Conservation (phyloP, 2,113 vertebrate genomes). For the Brienomyrus brachyistius region DNA sequence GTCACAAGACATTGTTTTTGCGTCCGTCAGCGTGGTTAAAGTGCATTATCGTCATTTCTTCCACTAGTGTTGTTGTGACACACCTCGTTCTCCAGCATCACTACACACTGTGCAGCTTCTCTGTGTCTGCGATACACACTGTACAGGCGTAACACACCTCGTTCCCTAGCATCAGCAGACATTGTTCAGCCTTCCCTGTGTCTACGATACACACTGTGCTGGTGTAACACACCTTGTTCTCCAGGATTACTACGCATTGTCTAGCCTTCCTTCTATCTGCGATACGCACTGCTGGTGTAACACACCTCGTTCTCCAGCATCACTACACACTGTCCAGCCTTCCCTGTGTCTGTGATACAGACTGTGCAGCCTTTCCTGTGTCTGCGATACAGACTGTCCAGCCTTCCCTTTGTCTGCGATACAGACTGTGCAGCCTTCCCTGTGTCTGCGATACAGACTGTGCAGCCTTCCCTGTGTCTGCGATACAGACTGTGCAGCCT, state of each 20-base stretch:
- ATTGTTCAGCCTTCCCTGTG: background rate
- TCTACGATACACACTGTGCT: background rate
- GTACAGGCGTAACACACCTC: background rate
- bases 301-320: background rate
- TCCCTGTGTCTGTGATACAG: no score
- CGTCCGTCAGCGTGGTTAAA: background rate
- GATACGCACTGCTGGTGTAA: background rate
- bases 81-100: background rate
- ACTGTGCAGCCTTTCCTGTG: background rate
- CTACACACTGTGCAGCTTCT: background rate
- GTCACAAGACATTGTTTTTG: background rate
- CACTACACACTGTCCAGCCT: background rate
- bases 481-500: background rate
- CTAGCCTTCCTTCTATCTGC: background rate
- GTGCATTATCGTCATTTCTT: background rate
- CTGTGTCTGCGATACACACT: background rate
- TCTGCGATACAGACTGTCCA: background rate
- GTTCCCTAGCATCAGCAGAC: background rate
- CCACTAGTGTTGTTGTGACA: background rate
- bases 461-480: background rate
- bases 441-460: background rate
- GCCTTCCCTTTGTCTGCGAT: background rate
- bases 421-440: background rate
- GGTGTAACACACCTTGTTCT: background rate
- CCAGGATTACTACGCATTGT: background rate